A percentile compares a stretch with the other conserved stretches of the same genome.
phyloP scores from a whole-genome alignment of 2,888 invertebrate species.

The Eilema sororculum region DNA sequence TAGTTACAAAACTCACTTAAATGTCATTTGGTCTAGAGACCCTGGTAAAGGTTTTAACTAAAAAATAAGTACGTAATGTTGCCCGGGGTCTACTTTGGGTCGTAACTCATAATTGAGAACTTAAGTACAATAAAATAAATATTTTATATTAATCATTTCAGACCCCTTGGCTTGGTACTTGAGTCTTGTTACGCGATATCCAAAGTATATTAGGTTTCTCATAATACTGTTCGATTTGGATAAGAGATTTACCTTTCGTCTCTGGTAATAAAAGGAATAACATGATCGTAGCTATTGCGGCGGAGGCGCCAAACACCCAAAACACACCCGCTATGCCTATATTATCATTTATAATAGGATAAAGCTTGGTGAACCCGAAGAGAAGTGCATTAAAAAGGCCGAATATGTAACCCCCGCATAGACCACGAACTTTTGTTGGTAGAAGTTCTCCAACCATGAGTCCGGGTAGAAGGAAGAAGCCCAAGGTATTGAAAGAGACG shows the following conservation, averaged over 20 bases:
- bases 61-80: background rate
- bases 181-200: conserved; percentile 80
- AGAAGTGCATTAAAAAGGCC: conserved; percentile 90
- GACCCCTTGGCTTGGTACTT: conserved; percentile 62
- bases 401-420: conserved; percentile 91
- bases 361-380: conserved; percentile 90
- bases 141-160: conserved; percentile 52
- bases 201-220: conserved; percentile 89
- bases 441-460: conserved; percentile 92
- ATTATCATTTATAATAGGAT: conserved; percentile 87
- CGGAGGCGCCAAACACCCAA: conserved; percentile 89
- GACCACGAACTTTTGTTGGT: conserved; percentile 91
- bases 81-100: background rate
- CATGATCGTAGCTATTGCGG: conserved; percentile 88
- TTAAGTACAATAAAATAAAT: conserved; percentile 48
- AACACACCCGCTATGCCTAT: conserved; percentile 91
- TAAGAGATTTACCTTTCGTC: conserved; percentile 90
- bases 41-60: background rate
- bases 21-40: no score
- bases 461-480: conserved; percentile 91
- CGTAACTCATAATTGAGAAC: conserved; percentile 12
- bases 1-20: no score
- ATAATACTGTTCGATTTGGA: conserved; percentile 93
- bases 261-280: conserved; percentile 91
- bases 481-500: conserved; percentile 91